Evolutionary conservation across 2,888 invertebrate genomes (phyloP), one percentile per base, ranked within the genome.

Genomic region (Pycnomerus fuliginosus): DNA sequence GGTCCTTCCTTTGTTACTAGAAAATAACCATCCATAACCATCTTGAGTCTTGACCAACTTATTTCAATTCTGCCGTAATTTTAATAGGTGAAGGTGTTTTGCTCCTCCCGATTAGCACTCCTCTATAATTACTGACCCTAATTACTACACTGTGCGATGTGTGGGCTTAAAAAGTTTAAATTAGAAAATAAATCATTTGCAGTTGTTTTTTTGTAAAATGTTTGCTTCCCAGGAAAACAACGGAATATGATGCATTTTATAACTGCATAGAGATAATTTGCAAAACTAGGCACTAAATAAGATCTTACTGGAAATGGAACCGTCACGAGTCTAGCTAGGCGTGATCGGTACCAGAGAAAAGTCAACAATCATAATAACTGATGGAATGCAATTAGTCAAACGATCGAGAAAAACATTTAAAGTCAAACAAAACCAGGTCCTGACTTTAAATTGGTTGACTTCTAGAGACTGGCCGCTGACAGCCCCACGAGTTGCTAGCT

Each of bases 261-360:
- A n/a, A 10, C 8, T 13, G 17, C 3, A 14, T 10, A 5, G 50
- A 52, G 52, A 58, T 52, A 55, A 56, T 55, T 58, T 58, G 54
- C 55, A 56, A 56, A 56, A 52, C 50, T 45, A 47, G 47, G 52
- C 50, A 53, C 53, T 56, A 58, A 60, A 58, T 60, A 60, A 58
- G 59, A 60, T 59, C 60, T 58, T 57, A 55, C 50, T 49, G 42
- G 50, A 31, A 53, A 53, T 55, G 58, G 46, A 57, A 60, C 53
- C 58, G 56, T 63, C 63, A 62, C 63, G 63, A 61, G 56, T 59
- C 45, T 51, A 44, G 49, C 50, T 50, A 61, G 61, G 62, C 62
- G 62, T 63, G 63, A 63, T 61, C 53, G 47, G 44, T 31, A 24
- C 28, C 5, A 15, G 22, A 23, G 27, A 33, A 40, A 40, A 32